Evolutionary conservation across 2,888 invertebrate species (phyloP), one percentile per base, ranked within the genome.

Genomic region (Halictus quadricinctus): DNA sequence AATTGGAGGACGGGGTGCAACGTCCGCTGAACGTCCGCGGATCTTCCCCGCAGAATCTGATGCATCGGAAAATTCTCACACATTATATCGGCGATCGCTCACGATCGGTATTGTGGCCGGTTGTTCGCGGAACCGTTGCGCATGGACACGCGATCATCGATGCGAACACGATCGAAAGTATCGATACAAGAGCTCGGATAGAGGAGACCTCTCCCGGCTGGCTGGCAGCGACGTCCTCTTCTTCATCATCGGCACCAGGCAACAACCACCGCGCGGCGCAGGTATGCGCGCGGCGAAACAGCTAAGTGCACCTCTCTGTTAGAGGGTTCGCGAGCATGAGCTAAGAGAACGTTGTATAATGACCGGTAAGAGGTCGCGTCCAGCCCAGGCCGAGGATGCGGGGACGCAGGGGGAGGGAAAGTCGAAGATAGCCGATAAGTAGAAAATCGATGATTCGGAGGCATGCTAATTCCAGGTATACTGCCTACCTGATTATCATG

Each of bases 391-490:
- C 25, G 36, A 41, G 73, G 48, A 54, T 6, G 64, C 21, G n/a
- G 50, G 54, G 74, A 18, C 36, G 83, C 7, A 54, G n/a, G 15
- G 15, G 66, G 74, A 81, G 66, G 81, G 78, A 77, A 60, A 72
- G 72, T 73, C 81, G 81, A 87, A 91, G 92, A 92, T 91, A 92
- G 88, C 89, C 90, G 93, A 93, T 93, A 93, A 91, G 92, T 92
- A 92, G 90, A 90, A 93, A 93, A 93, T 93, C 93, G 92, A 92
- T 92, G 92, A 93, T 92, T 92, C 91, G 90, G 91, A 89, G 92
- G 90, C 90, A 91, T 89, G 90, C 90, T 93, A 91, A 90, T 91
- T 89, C 88, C 87, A 88, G 88, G 89, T 89, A 86, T 88, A 83
- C 84, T 79, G 58, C 72, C 84, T 78, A 82, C 75, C 84, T 84